Base-by-base conservation (phyloP, 2,113 vertebrate genomes). In the Cyanoderma ruficeps region DNA sequence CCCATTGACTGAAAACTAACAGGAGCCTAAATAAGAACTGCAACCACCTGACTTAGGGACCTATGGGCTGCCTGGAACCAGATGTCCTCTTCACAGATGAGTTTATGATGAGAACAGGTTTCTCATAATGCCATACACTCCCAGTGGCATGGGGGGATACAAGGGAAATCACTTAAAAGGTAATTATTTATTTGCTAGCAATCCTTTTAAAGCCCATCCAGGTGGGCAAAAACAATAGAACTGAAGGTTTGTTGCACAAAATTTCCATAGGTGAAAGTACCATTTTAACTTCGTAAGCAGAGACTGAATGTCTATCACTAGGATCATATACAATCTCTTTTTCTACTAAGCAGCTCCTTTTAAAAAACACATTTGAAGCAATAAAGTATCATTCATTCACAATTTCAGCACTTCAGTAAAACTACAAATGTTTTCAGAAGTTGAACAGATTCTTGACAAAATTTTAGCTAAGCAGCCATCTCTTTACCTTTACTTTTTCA, bases 401-500 rank as follows among this genome's bases (percentile, higher is more conserved):
- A 28, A 15, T 59, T 91, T 50, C 41, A 71, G 9, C 64, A 65
- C 24, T 23, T 77, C n/a, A 67, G 27, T n/a, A 83, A 72, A 87
- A 33, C 1, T 19, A 83, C 0, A 1, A 74, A 25, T 22, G 22
- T 44, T 82, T 93, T 75, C 44, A 84, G 41, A 81, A 72, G 49
- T 1, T 39, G 7, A 64, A 84, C 0, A 83, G 33, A 59, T 37
- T 83, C 30, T 28, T 42, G 35, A 74, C 8, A 80, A 53, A 83
- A 46, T 30, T 44, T 42, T 80, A n/a, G 56, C 46, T 64, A 15
- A 5, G 15, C 14, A 94, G 61, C 6, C 65, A 61, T 31, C 23
- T 89, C 78, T 97, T 98, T 96, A 98, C 98, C 98, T 99, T 98
- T 18, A 98, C 98, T 98, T 99, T 99, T 96, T 99, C 98, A 97